Percentiles rank a stretch among this genome's conserved stretches.
Conservation (phyloP, 2,797 vertebrate genomes). For the Eulemur mongoz region DNA sequence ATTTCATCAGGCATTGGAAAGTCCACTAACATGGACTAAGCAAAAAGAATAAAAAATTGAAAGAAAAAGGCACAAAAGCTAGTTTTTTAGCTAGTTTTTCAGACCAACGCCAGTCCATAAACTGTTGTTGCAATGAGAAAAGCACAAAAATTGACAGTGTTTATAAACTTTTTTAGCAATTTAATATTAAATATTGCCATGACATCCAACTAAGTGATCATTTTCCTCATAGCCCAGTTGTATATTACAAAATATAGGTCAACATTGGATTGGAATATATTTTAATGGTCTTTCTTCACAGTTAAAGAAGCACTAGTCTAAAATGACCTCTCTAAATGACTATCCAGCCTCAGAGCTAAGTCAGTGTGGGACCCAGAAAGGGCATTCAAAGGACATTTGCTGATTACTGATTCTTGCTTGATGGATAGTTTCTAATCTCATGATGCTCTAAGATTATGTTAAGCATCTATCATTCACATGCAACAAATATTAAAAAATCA, state of each 20-base stretch:
- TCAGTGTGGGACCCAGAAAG: neutral
- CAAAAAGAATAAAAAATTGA: neutral
- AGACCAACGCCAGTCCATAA: neutral
- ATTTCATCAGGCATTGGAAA: neutral
- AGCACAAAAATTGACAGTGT: neutral
- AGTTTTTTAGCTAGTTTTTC: neutral
- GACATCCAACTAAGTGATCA: neutral
- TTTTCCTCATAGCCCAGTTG: slow-evolving; percentile 22
- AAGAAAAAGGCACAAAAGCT: neutral
- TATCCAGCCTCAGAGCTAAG: neutral
- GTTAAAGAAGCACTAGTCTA: neutral
- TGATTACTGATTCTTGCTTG: neutral
- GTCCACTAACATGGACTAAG: neutral
- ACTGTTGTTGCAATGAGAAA: neutral
- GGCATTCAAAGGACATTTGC: neutral
- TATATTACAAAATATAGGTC: neutral
- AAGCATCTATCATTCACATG: slow-evolving; percentile 2
- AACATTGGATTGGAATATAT: neutral
- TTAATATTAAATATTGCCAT: neutral
- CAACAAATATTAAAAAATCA: neutral
- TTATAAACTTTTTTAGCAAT: neutral
- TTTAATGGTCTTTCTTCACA: neutral
- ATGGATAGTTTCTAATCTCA: neutral
- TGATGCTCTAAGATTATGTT: neutral
- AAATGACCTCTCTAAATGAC: neutral